Evolutionary conservation across 2,113 vertebrate genomes (phyloP).

Genomic region (Tupaia tana): DNA sequence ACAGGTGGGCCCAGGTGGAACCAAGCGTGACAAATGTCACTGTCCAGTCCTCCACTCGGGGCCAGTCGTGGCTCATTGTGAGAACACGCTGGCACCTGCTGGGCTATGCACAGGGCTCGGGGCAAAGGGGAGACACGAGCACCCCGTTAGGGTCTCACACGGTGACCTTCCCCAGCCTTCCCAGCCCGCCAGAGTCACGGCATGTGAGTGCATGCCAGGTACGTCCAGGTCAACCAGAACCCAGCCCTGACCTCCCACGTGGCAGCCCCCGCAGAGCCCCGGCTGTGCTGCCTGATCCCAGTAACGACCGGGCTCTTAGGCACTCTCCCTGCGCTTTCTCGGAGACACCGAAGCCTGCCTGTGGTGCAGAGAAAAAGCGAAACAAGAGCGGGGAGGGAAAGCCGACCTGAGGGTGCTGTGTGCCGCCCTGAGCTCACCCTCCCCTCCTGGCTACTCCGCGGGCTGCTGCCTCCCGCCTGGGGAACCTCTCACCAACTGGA

Average conservation of each 20-base stretch:
- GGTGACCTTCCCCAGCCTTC: no score
- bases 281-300: no score
- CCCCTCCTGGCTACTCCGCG: neutral
- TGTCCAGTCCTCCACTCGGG: neutral
- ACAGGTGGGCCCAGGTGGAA: neutral
- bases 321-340: neutral
- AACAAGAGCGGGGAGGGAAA: neutral
- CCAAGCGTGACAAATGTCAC: neutral
- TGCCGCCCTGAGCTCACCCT: neutral
- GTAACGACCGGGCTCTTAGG: no score
- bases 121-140: no score
- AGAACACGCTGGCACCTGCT: accelerated
- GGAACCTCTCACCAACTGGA: neutral
- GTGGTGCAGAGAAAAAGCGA: neutral
- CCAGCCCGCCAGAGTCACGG: no score
- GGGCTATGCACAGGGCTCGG: neutral
- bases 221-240: no score
- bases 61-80: neutral
- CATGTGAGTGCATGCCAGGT: no score
- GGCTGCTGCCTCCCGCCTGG: neutral
- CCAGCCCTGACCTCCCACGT: no score
- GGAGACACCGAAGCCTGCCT: neutral
- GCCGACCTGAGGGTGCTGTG: neutral
- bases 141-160: no score
- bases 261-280: no score